A percentile compares a stretch with the other conserved stretches of the same genome.
Evolutionary conservation across 2,888 invertebrate species (phyloP).

Genomic region (Caenorhabditis sp.): DNA sequence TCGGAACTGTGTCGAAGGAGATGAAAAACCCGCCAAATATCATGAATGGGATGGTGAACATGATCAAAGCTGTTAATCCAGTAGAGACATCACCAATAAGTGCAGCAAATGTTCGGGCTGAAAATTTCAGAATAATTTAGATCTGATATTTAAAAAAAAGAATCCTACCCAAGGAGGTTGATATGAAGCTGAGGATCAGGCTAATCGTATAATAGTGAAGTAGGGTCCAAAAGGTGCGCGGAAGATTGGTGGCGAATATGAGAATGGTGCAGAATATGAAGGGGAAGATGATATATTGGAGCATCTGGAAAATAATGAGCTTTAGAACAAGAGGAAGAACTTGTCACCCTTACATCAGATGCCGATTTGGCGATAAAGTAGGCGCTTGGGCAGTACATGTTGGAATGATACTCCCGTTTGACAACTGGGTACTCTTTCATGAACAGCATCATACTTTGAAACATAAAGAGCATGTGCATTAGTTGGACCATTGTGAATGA

Average conservation of each 20-base stretch:
- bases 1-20: conserved; percentile 54
- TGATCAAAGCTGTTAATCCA: conserved; percentile 35
- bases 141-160: neutral
- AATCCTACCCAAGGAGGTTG: neutral
- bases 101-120: conserved; percentile 41
- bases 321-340: neutral
- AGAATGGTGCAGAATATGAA: conserved; percentile 82
- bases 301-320: conserved; percentile 74
- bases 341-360: conserved; percentile 75
- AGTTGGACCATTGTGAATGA: conserved; percentile 89
- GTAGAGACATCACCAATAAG: conserved; percentile 31
- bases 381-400: conserved; percentile 87
- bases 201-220: conserved; percentile 18
- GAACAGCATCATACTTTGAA: conserved; percentile 90
- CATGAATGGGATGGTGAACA: conserved; percentile 42
- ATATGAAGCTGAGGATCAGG: conserved; percentile 22
- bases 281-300: conserved; percentile 84
- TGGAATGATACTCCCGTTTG: conserved; percentile 85
- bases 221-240: conserved; percentile 1
- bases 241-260: conserved; percentile 84
- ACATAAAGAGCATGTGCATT: conserved; percentile 91
- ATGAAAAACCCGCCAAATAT: conserved; percentile 79
- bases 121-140: too few relatives aligned
- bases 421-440: conserved; percentile 88
- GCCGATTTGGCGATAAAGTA: conserved; percentile 86